phyloP scores from a whole-genome alignment of 2,113 vertebrate genomes.

The Oreochromis spilurus region DNA sequence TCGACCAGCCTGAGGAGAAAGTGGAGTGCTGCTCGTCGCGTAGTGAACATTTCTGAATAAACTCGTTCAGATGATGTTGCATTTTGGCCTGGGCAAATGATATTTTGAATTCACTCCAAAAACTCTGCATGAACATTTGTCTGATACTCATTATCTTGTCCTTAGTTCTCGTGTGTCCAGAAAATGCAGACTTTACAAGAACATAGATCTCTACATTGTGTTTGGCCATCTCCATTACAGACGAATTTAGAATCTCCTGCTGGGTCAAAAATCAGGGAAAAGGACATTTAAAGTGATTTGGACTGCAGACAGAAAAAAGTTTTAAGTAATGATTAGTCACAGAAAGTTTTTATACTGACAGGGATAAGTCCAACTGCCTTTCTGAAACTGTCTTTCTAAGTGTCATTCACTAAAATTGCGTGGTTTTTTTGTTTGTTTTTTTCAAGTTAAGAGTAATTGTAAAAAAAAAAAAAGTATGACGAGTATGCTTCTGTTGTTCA shows the following conservation, averaged over 20 bases:
- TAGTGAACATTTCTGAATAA: conserved; percentile 32
- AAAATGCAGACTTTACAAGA: conserved; percentile 43
- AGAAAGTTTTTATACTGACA: not conserved
- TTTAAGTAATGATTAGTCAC: not conserved
- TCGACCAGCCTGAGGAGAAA: conserved; percentile 14
- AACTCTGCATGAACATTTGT: conserved; percentile 28
- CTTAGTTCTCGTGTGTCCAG: conserved; percentile 42
- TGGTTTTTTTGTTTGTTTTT: not conserved
- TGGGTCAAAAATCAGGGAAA: not conserved
- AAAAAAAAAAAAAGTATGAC: not conserved
- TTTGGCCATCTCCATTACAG: conserved; percentile 30
- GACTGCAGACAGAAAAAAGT: not conserved
- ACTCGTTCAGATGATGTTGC: conserved; percentile 44
- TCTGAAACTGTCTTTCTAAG: not conserved
- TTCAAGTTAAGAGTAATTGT: not conserved
- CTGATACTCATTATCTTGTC: conserved; percentile 32
- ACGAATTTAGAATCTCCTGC: not conserved
- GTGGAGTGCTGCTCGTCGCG: not conserved
- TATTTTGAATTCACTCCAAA: conserved; percentile 47
- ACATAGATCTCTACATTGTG: not conserved
- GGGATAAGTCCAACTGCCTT: not conserved
- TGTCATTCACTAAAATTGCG: not conserved
- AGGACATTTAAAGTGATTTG: not conserved
- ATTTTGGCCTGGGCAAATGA: conserved; percentile 31
- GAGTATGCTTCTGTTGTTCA: not conserved